These are phyloP conservation scores for Pocota personata DNA, from an alignment of 2,888 invertebrate species.

Conservation along the genomic window DNA sequence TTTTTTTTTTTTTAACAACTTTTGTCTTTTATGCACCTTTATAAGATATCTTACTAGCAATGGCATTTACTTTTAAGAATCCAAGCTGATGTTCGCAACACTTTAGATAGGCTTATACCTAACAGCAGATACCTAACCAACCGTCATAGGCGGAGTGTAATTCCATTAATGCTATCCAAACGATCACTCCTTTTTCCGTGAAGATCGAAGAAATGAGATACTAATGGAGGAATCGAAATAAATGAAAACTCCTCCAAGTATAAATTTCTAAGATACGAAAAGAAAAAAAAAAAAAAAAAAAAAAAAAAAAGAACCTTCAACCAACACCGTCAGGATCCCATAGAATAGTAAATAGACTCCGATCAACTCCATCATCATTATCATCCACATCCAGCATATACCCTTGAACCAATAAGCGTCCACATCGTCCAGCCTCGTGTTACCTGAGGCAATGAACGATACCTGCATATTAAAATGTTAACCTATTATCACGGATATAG, in stretches of 20 bases:
- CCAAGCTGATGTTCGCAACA: background rate
- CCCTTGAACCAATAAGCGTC: slow-evolving; percentile 74
- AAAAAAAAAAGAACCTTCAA: background rate
- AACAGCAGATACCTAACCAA: background rate
- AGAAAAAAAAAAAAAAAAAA: background rate
- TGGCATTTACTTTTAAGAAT: background rate
- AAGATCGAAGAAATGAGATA: background rate
- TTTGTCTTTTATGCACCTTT: no score
- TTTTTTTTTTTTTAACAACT: no score
- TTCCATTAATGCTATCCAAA: slow-evolving; percentile 28
- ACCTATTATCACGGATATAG: slow-evolving; percentile 74
- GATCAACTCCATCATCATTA: slow-evolving; percentile 34
- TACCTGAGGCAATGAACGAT: slow-evolving; percentile 73
- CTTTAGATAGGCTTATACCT: background rate
- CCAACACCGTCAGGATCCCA: slow-evolving; percentile 32
- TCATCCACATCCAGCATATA: slow-evolving; percentile 50
- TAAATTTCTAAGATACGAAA: background rate
- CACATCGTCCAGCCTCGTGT: slow-evolving; percentile 67
- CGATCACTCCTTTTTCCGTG: slow-evolving; percentile 12
- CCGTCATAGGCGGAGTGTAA: slow-evolving; percentile 41
- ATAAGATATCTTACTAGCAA: background rate
- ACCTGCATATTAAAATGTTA: slow-evolving; percentile 74
- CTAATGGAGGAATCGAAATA: slow-evolving; percentile 10
- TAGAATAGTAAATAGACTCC: slow-evolving; percentile 52
- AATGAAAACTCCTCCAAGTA: slow-evolving; percentile 30